Conservation (phyloP, 2,888 invertebrate genomes). For the Thecocarcelia acutangulata region DNA sequence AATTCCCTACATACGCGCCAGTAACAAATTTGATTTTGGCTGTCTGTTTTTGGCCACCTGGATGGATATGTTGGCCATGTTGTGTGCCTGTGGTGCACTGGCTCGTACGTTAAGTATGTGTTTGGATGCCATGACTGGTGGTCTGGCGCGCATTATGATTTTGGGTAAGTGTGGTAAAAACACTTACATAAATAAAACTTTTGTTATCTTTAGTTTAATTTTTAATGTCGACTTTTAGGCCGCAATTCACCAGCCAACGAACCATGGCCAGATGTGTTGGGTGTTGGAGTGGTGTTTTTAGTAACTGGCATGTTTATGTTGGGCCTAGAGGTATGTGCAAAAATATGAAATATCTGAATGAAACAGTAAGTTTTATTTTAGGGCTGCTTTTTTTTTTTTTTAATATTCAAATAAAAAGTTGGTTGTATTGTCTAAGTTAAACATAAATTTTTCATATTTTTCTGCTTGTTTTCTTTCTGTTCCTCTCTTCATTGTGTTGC, state of each 20-base stretch:
- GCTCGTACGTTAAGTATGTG: constrained; percentile 84
- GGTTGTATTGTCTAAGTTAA: constrained; percentile 18
- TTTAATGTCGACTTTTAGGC: constrained; percentile 75
- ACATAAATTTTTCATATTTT: not conserved
- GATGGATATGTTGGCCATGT: constrained; percentile 83
- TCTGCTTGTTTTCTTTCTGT: not conserved
- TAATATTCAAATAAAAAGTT: constrained; percentile 43
- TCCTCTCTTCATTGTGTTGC: not conserved
- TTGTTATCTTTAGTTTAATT: constrained; percentile 39
- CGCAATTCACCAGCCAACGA: constrained; percentile 81
- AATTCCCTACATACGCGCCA: constrained; percentile 81
- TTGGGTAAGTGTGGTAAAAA: constrained; percentile 78
- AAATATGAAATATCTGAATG: constrained; percentile 28
- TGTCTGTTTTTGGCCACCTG: constrained; percentile 82
- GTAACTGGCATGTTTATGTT: constrained; percentile 84
- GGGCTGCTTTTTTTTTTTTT: constrained; percentile 8
- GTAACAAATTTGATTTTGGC: constrained; percentile 81
- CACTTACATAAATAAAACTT: not conserved
- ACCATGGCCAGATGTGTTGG: constrained; percentile 84
- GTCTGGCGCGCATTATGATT: constrained; percentile 83
- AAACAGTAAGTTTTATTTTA: not conserved
- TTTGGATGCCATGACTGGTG: constrained; percentile 83
- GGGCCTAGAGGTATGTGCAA: constrained; percentile 82
- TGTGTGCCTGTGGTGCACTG: constrained; percentile 83
- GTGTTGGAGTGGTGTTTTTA: constrained; percentile 83